A percentile compares a stretch with the other conserved stretches of the same genome.
phyloP scores from a whole-genome alignment of 1,140 invertebrate species.

The Brachionus sp. region DNA sequence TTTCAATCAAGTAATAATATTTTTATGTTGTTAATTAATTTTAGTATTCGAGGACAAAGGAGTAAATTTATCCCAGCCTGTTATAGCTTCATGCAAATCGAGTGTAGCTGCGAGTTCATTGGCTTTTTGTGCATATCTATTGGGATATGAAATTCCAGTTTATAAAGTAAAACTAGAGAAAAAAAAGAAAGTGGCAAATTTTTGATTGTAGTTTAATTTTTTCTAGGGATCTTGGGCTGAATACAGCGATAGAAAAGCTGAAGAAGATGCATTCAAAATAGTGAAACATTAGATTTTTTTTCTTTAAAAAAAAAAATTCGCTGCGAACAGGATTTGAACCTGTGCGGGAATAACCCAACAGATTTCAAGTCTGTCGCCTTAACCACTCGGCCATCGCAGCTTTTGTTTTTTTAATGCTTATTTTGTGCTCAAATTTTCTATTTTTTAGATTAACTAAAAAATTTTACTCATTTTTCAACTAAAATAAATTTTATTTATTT shows the following conservation, averaged over 20 bases:
- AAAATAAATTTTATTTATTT: background rate
- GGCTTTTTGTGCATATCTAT: constrained; percentile 6
- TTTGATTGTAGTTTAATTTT: no score
- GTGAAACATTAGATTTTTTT: background rate
- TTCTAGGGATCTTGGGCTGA: constrained; percentile 38
- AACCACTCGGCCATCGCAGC: constrained; percentile 42
- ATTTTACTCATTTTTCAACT: background rate
- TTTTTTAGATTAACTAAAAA: background rate
- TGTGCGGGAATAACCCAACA: constrained; percentile 21
- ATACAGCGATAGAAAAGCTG: background rate
- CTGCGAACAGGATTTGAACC: constrained; percentile 42
- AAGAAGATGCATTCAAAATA: background rate
- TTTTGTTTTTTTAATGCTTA: background rate
- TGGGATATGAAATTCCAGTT: background rate
- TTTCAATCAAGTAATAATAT: background rate
- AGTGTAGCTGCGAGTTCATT: background rate
- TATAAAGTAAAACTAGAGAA: background rate
- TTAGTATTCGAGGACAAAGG: constrained; percentile 21
- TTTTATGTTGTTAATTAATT: background rate
- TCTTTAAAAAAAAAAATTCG: constrained; percentile 3
- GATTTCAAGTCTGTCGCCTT: constrained; percentile 42
- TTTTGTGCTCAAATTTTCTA: background rate
- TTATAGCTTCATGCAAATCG: constrained; percentile 19
- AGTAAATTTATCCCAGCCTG: constrained; percentile 8
- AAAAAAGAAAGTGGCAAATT: no score